Percentiles rank a stretch among this genome's conserved stretches.
Conservation (phyloP, 2,113 vertebrate genomes). For the Pygoscelis antarcticus region DNA sequence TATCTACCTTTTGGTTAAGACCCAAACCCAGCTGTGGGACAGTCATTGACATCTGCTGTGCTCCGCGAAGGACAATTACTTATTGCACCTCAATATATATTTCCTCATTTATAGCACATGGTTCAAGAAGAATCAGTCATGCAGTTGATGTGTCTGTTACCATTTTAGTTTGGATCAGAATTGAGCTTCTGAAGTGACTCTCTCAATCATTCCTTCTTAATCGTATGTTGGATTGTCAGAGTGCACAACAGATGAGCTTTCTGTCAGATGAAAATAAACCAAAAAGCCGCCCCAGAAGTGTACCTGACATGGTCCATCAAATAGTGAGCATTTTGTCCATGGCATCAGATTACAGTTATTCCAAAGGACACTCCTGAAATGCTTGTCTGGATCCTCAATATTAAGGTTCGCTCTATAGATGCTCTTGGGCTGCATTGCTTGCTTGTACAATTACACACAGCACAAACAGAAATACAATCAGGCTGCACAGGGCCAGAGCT, state of each 20-base stretch:
- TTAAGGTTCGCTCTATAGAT: neutral
- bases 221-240: neutral
- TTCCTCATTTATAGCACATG: neutral
- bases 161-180: neutral
- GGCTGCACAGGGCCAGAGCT: neutral
- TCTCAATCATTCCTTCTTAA: neutral
- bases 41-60: neutral
- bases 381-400: neutral
- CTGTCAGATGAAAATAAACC: neutral
- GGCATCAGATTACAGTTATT: neutral
- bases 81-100: neutral
- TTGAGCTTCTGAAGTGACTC: neutral
- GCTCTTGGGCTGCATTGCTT: neutral
- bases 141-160: neutral
- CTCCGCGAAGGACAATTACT: neutral
- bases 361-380: neutral
- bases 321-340: neutral
- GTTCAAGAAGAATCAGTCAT: neutral
- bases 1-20: neutral
- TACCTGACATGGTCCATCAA: neutral
- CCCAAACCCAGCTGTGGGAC: neutral
- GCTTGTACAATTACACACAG: neutral
- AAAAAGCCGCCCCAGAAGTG: accelerated
- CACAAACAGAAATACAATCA: neutral
- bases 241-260: neutral